Base-by-base conservation (phyloP, 2,797 vertebrate species). In the Coranthus polyacanthus region DNA sequence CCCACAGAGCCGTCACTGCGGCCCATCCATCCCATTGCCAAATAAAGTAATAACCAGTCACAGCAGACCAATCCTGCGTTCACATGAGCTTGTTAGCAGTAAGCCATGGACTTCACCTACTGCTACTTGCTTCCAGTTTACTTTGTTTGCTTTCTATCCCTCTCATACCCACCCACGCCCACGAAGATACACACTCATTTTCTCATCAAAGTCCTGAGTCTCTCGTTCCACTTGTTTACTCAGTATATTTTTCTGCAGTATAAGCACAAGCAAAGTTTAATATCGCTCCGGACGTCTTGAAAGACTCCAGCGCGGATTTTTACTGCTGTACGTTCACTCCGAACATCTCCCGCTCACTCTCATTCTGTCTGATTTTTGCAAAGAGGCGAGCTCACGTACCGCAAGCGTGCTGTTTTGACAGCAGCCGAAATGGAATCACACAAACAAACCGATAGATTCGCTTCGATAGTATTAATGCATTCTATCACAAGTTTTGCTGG, bases 391-490 rank as follows among this genome's bases (percentile, higher is more conserved):
- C 59, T 49, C 15, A 17, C 58, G 62, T 13, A 34, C 46, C 22
- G 58, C 59, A 51, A 46, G 17, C 22, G 52, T 72, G 43, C 63
- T 72, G 60, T 60, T 84, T 63, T 81, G 72, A 64, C 72, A 66
- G 61, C 62, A 50, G 47, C 57, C 59, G 42, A 65, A 57, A 72
- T 62, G 9, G 21, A 68, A 69, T 26, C 10, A 20, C 53, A 59
- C 68, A 79, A 84, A 82, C 44, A 73, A 50, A 75, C 44, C 54
- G 24, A 63, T 58, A 68, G 18, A 75, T 49, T 42, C 45, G 39
- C 58, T 51, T 53, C 41, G 42, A 42, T 52, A 42, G 15, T 54
- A 64, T 82, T 81, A 59, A 81, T 39, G 63, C 67, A 81, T 88
- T 85, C 75, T 16, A 51, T 79, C 47, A 72, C 42, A 84, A 78